Evolutionary conservation across 2,888 invertebrate species (phyloP), one percentile per base, ranked within the genome.

Genomic region (Notodonta ziczac): DNA sequence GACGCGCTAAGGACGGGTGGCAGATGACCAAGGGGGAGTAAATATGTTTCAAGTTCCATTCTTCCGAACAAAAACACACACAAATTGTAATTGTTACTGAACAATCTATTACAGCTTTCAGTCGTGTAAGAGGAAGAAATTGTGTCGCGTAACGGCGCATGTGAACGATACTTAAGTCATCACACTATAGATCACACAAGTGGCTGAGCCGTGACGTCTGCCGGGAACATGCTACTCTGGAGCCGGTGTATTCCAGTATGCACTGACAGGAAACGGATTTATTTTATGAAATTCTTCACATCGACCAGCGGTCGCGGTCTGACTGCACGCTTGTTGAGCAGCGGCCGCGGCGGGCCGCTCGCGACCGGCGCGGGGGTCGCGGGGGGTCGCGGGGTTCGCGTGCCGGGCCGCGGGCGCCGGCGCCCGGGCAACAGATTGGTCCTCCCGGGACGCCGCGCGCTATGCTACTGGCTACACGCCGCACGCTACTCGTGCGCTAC

Each of bases 401-500:
- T 65, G 51, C 59, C 57, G 66, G 32, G 65, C 54, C 61, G 66
- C 59, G 63, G 58, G 53, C 67, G 65, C 63, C 63, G 66, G 67
- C 64, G 67, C 75, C 75, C 82, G 83, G 70, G 81, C 86, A 80
- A 84, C 86, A 83, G 80, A 76, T 87, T 87, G 87, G 87, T 87
- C 87, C 80, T 82, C 82, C 76, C 83, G 78, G 79, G 77, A 66
- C 75, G 78, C 78, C 72, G 65, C 75, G 66, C 77, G 73, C 77
- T 70, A 69, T 60, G 73, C 80, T 80, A 81, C 72, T 73, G 75
- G 79, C 84, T 83, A 84, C 81, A 77, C 86, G 73, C 75, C 74
- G 78, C 88, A 86, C 88, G 86, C 87, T 88, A 88, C 74, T 85
- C 84, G 85, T 86, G 85, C 87, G 67, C 76, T 79, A 76, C 79